Evolutionary conservation across 2,797 vertebrate genomes (phyloP).

Genomic region (Eulemur coronatus): DNA sequence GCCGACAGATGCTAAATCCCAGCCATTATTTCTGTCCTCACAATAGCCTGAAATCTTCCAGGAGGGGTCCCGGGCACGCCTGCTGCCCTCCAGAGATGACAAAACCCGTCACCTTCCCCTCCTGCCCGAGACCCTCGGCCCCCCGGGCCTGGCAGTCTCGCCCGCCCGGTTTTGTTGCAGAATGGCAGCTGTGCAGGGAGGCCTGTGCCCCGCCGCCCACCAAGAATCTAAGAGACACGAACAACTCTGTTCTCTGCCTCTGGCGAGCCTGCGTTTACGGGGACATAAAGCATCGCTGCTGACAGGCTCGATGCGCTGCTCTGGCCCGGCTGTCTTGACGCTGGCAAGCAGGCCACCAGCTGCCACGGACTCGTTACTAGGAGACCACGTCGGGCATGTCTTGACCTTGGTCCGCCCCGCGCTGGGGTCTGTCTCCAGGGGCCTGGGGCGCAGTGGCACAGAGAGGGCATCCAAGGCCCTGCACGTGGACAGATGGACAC

Average conservation of each 20-base stretch:
- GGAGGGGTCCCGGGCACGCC: not conserved
- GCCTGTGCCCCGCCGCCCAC: accelerated
- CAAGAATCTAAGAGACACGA: not conserved
- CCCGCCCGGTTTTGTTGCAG: not conserved
- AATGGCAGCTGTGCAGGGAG: not conserved
- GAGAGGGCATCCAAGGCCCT: not conserved
- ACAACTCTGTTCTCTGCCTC: not conserved
- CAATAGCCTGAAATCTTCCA: not conserved
- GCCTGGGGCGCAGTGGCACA: too few species aligned
- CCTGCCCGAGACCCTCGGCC: not conserved
- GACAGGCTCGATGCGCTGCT: accelerated
- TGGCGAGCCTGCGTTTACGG: accelerated
- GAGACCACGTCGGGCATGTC: not conserved
- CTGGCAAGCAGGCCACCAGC: not conserved
- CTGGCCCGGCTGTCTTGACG: not conserved
- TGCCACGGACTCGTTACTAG: not conserved
- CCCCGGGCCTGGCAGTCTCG: not conserved
- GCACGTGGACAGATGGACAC: not conserved
- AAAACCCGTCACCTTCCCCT: not conserved
- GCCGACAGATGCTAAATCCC: not conserved
- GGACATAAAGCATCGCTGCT: not conserved
- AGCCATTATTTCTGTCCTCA: not conserved
- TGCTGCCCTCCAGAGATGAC: not conserved
- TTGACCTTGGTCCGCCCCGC: not conserved
- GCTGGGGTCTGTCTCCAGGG: not conserved